Conservation (phyloP, 1,140 invertebrate genomes). For the Heliconius hermathena region DNA sequence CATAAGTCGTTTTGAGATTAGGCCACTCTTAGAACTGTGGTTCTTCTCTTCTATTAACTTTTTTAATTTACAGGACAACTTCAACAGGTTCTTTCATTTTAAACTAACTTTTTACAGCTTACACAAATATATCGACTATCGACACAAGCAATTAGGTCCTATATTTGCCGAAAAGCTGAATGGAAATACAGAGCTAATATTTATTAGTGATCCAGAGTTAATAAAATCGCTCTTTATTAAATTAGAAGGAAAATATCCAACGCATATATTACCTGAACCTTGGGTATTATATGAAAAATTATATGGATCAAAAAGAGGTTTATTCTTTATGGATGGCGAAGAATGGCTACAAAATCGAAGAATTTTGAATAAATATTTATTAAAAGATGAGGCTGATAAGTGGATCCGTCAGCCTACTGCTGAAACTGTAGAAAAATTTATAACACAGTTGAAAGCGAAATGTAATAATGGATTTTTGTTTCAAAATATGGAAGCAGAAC, state of each 20-base stretch:
- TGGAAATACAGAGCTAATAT: constrained; percentile 84
- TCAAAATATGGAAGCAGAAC: constrained; percentile 84
- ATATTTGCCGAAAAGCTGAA: constrained; percentile 89
- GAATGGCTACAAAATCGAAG: constrained; percentile 88
- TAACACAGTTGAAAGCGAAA: constrained; percentile 73
- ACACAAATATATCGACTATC: constrained; percentile 87
- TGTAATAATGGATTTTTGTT: constrained; percentile 49
- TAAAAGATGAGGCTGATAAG: constrained; percentile 80
- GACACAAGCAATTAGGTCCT: constrained; percentile 88
- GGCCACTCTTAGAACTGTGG: too few relatives aligned
- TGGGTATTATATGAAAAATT: constrained; percentile 91
- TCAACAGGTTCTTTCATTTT: too few relatives aligned
- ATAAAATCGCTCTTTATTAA: constrained; percentile 88
- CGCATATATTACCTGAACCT: constrained; percentile 90
- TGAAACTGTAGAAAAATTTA: constrained; percentile 76
- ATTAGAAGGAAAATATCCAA: constrained; percentile 89
- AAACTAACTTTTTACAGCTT: constrained; percentile 45
- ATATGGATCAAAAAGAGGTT: constrained; percentile 86
- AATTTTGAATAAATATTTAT: constrained; percentile 88
- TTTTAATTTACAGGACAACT: too few relatives aligned
- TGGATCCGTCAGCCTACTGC: constrained; percentile 80
- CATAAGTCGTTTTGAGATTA: too few relatives aligned
- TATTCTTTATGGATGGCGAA: constrained; percentile 94
- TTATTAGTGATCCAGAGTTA: constrained; percentile 86
- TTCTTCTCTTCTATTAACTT: too few relatives aligned